Percentiles rank a stretch among this genome's conserved stretches.
phyloP scores from a whole-genome alignment of 2,888 invertebrate genomes.

The Dusona sp. region DNA sequence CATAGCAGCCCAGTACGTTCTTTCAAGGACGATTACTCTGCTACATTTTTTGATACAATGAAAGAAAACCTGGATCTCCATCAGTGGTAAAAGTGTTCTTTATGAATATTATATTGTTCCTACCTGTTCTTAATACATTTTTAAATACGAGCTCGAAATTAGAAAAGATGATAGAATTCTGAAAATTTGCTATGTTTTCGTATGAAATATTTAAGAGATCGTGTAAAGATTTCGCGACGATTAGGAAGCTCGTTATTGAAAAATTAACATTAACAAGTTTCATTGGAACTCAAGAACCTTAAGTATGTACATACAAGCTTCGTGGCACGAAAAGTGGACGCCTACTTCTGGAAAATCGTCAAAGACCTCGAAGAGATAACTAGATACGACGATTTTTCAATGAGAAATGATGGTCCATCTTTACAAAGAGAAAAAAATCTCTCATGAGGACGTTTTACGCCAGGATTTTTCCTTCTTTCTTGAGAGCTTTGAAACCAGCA shows the following conservation, averaged over 20 bases:
- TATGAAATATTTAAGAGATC: too few relatives aligned
- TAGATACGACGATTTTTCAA: conserved; percentile 55
- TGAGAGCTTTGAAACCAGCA: too few relatives aligned
- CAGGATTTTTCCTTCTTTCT: too few relatives aligned
- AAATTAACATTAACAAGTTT: too few relatives aligned
- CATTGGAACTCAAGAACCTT: too few relatives aligned
- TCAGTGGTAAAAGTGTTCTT: conserved; percentile 42
- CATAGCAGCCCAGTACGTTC: conserved; percentile 49
- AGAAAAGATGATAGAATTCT: too few relatives aligned
- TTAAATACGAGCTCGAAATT: conserved; percentile 37
- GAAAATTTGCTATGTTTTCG: too few relatives aligned
- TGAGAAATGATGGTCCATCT: conserved; percentile 77
- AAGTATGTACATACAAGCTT: too few relatives aligned
- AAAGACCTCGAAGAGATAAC: conserved; percentile 64
- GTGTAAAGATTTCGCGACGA: too few relatives aligned
- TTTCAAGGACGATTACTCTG: conserved; percentile 22
- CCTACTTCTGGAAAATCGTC: conserved; percentile 67
- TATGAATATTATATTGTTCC: conserved; percentile 32
- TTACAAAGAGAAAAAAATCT: too few relatives aligned
- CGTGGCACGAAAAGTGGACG: conserved; percentile 60
- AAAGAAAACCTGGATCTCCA: conserved; percentile 62
- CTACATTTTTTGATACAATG: conserved; percentile 44
- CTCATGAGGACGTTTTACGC: conserved; percentile 12
- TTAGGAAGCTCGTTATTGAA: too few relatives aligned
- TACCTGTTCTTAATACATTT: conserved; percentile 43